Evolutionary conservation across 2,888 invertebrate genomes (phyloP).

Genomic region (Vanessa cardui): DNA sequence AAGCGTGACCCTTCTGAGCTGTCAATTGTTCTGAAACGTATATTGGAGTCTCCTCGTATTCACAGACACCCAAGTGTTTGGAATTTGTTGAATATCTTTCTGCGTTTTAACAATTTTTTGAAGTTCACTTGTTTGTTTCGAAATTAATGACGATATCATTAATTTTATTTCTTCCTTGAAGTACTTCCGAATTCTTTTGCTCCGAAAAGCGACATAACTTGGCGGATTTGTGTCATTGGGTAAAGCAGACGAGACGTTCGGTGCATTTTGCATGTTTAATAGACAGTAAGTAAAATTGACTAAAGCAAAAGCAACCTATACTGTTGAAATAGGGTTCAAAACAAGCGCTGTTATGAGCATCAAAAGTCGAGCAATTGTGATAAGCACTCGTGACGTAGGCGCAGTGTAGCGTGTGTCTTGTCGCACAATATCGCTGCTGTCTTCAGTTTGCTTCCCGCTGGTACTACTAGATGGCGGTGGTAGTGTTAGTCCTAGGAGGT

Average conservation of each 20-base stretch:
- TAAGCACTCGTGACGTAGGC: neutral
- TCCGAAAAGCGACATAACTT: neutral
- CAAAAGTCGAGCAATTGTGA: neutral
- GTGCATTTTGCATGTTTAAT: too few relatives aligned
- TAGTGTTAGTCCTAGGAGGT: neutral
- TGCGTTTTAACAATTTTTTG: neutral
- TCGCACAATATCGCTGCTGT: neutral
- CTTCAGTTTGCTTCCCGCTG: neutral
- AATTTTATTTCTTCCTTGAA: neutral
- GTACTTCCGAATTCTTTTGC: neutral
- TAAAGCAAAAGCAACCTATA: neutral
- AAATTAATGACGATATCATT: neutral
- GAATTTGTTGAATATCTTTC: neutral
- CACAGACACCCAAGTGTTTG: constrained; percentile 5
- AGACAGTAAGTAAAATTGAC: too few relatives aligned
- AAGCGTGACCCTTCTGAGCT: neutral
- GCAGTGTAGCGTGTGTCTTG: constrained; percentile 1
- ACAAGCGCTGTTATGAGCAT: neutral
- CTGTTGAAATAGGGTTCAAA: constrained; percentile 1
- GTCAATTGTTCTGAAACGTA: constrained; percentile 2
- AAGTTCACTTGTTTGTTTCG: neutral
- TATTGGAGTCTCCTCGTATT: neutral
- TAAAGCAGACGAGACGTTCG: too few relatives aligned
- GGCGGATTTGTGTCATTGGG: too few relatives aligned
- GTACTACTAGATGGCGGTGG: neutral